Percentiles rank a stretch among this genome's conserved stretches.
These are phyloP conservation scores for Geothlypis trichas DNA, from an alignment of 2,113 vertebrate genomes.

Conservation along the genomic window DNA sequence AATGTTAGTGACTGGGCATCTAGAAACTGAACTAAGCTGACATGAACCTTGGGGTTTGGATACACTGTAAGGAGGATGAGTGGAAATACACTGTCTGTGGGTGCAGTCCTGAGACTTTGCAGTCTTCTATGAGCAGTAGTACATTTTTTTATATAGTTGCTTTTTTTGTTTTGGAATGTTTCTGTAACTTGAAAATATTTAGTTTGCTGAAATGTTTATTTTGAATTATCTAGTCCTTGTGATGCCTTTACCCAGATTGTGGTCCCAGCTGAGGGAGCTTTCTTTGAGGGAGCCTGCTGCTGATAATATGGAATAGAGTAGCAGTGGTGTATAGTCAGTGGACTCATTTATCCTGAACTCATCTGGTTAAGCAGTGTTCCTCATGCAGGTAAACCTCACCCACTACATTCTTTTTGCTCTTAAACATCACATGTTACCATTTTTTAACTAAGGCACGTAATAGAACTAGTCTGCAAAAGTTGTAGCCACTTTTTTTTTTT, in stretches of 20 bases:
- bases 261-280: not conserved
- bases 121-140: not conserved
- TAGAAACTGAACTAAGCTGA: conserved; percentile 2
- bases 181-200: not conserved
- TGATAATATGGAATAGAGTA: not conserved
- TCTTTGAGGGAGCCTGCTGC: conserved; percentile 1
- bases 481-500: not conserved
- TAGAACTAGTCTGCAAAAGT: not conserved
- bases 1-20: conserved; percentile 29
- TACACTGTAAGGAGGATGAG: not conserved
- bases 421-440: not conserved
- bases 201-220: not conserved
- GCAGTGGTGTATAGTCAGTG: not conserved
- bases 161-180: not conserved
- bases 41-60: not conserved
- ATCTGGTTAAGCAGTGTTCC: not conserved
- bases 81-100: not conserved
- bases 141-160: conserved; percentile 1
- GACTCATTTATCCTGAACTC: not conserved
- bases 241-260: not conserved
- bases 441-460: not conserved
- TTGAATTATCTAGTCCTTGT: conserved; percentile 2
- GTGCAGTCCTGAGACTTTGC: conserved; percentile 6
- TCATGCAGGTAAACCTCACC: not conserved
- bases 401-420: not conserved